Evolutionary conservation across 1,140 invertebrate genomes (phyloP).

Genomic region (Drosophila bocqueti): DNA sequence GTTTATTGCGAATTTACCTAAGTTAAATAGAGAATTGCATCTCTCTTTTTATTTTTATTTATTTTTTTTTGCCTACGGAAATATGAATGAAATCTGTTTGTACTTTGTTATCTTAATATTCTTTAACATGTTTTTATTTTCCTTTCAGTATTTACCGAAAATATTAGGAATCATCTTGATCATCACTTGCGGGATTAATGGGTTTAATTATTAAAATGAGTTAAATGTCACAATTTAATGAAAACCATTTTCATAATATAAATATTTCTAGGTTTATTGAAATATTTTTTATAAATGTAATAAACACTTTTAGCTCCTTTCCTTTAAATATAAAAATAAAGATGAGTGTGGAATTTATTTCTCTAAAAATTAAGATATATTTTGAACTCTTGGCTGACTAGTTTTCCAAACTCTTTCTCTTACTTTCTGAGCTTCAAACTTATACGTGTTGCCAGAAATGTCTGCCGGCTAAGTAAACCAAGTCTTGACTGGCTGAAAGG

Average conservation of each 20-base stretch:
- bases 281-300: background rate
- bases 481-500: background rate
- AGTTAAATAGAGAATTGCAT: slow-evolving; percentile 10
- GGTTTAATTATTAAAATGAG: background rate
- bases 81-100: slow-evolving; percentile 7
- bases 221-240: background rate
- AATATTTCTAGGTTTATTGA: background rate
- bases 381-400: background rate
- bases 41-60: background rate
- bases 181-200: too few relatives aligned
- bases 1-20: background rate
- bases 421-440: background rate
- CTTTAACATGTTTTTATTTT: background rate
- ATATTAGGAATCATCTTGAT: background rate
- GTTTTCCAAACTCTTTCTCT: background rate
- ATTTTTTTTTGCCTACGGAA: background rate
- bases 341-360: background rate
- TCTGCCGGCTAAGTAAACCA: slow-evolving; percentile 4
- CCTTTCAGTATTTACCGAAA: background rate
- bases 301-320: background rate
- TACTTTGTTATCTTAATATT: background rate
- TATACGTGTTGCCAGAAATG: slow-evolving; percentile 1
- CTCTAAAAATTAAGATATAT: too few relatives aligned
- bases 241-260: background rate
- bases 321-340: background rate